These are phyloP conservation scores for Serripes groenlandicus DNA, from an alignment of 2,888 invertebrate species.

Conservation along the genomic window DNA sequence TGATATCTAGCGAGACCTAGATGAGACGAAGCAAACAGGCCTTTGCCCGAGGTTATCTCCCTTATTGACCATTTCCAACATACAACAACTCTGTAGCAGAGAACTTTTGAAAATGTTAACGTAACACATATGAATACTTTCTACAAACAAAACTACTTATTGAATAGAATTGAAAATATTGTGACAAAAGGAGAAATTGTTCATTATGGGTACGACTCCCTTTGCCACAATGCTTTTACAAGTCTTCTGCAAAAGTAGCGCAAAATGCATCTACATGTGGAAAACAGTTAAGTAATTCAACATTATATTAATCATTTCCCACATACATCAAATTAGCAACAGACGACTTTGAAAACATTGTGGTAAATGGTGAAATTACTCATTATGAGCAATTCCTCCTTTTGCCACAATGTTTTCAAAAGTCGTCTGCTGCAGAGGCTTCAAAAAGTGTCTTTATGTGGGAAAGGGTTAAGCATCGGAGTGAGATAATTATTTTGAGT, in stretches of 20 bases:
- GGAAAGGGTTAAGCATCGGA: not conserved
- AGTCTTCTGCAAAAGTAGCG: not conserved
- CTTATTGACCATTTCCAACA: too few species aligned
- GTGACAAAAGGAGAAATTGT: not conserved
- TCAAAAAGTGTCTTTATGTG: not conserved
- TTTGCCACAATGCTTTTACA: not conserved
- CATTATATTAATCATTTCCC: too few species aligned
- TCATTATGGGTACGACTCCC: not conserved
- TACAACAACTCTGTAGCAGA: too few species aligned
- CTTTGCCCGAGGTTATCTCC: too few species aligned
- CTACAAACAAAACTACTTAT: too few species aligned
- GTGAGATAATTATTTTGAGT: too few species aligned
- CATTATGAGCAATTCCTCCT: not conserved
- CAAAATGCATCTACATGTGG: not conserved
- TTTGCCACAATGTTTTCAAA: not conserved
- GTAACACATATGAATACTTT: too few species aligned
- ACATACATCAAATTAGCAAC: too few species aligned
- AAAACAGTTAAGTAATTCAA: not conserved
- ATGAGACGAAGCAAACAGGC: too few species aligned
- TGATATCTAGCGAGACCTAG: too few species aligned
- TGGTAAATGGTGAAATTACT: slow-evolving; percentile 1
- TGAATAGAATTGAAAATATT: not conserved
- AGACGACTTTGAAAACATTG: not conserved
- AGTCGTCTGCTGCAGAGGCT: too few species aligned
- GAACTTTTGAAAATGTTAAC: too few species aligned